Evolutionary conservation across 2,113 vertebrate genomes (phyloP).

Genomic region (Phyllostomus hastatus): DNA sequence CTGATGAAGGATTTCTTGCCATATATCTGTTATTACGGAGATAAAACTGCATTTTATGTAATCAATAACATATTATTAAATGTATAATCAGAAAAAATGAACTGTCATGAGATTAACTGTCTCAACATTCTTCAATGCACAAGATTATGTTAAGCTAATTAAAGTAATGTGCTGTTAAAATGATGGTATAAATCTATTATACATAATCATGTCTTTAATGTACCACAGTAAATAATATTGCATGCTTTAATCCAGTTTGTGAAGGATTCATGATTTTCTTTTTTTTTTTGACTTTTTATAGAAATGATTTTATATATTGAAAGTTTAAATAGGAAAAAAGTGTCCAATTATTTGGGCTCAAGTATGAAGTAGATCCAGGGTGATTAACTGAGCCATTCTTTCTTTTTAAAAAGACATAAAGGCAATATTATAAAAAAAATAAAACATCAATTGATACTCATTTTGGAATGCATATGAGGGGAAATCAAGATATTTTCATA

Average conservation of each 20-base stretch:
- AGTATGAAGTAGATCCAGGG: background rate
- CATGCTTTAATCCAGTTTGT: background rate
- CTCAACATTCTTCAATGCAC: constrained; percentile 38
- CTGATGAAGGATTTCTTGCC: constrained; percentile 29
- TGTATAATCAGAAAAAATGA: constrained; percentile 62
- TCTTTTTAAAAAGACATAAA: background rate
- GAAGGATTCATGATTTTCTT: background rate
- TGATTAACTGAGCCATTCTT: background rate
- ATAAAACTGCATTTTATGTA: constrained; percentile 18
- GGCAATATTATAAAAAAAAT: background rate
- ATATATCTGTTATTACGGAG: background rate
- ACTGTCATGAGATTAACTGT: constrained; percentile 46
- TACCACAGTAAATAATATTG: constrained; percentile 1
- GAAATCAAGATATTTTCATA: constrained; percentile 15
- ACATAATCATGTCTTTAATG: constrained; percentile 34
- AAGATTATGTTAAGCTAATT: constrained; percentile 54
- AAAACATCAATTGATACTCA: background rate
- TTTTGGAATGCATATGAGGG: background rate
- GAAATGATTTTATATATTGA: background rate
- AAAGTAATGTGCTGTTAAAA: constrained; percentile 49
- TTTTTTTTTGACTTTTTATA: background rate
- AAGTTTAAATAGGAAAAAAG: background rate
- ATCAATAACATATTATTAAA: constrained; percentile 59
- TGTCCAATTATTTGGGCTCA: background rate
- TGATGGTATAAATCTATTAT: background rate